These are phyloP conservation scores for Cranoglanis bouderius DNA, from an alignment of 2,113 vertebrate genomes.

Conservation along the genomic window DNA sequence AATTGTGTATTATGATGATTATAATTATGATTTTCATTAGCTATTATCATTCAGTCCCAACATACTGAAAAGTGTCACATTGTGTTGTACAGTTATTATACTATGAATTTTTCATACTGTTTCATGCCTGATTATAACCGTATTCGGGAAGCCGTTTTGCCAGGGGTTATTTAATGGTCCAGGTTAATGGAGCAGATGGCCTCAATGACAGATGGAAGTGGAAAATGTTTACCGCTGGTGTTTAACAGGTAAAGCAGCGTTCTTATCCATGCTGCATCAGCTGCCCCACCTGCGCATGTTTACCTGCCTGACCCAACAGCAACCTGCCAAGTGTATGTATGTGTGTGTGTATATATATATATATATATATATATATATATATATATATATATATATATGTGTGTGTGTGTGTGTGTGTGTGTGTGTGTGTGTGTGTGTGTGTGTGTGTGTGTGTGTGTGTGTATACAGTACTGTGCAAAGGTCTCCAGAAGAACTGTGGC, in stretches of 20 bases:
- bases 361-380: neutral
- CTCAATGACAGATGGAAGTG: constrained; percentile 52
- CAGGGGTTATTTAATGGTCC: constrained; percentile 50
- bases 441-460: neutral
- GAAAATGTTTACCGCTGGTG: constrained; percentile 53
- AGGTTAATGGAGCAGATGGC: constrained; percentile 57
- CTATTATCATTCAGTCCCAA: neutral
- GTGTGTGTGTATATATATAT: neutral
- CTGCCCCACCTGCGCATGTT: constrained; percentile 46
- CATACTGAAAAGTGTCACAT: neutral
- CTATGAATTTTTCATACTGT: neutral
- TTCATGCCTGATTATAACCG: neutral
- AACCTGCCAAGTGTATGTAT: too few species aligned
- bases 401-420: neutral
- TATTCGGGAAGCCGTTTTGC: constrained; percentile 28
- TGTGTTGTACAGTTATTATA: neutral
- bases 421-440: neutral
- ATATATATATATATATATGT: neutral
- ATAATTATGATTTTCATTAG: neutral
- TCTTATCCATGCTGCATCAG: constrained; percentile 50
- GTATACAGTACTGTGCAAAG: too few species aligned
- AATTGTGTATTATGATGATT: neutral
- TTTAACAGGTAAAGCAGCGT: constrained; percentile 56
- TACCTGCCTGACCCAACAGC: constrained; percentile 8
- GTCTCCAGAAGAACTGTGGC: too few species aligned